Base-by-base conservation (phyloP, 2,113 vertebrate species). In the Callospermophilus lateralis region DNA sequence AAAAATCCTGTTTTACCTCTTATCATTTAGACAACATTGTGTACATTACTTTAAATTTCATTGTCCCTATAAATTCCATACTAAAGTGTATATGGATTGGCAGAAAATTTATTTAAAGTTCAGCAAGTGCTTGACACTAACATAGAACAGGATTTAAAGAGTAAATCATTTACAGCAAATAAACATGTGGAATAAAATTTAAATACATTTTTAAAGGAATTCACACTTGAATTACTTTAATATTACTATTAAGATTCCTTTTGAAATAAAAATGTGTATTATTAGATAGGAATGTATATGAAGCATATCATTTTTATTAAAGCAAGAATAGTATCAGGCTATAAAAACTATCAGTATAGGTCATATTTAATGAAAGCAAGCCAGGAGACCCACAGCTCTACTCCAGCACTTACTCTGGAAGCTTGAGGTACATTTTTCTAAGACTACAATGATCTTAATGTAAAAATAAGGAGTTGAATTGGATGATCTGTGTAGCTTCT, bases 21-120 rank as follows among this genome's bases (percentile, higher is more conserved):
- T 92, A 42, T 53, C 32, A 85, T 84, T 70, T 72, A 53, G 8
- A 19, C 84, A 16, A 61, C 53, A 10, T n/a, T 55, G 1, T n/a
- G 2, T 77, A 77, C 93, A 68, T 87, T 61, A 74, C 34, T 89
- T 93, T 89, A 86, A 39, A 0, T 93, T 89, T 92, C 19, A n/a
- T 61, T 85, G 3, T 77, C 34, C 28, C 15, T 61, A 0, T 39
- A 73, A 79, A 67, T 72, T 84, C 2, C 34, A 45, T 74, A 30
- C 8, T 48, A 85, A 4, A 37, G 32, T 70, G 11, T 51, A 12
- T 73, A 72, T 48, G 37, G 20, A 11, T 55, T 96, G 17, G 17
- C 6, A 95, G 95, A 70, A 78, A 53, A 84, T 45, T 13, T 72
- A 55, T 68, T 3, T 78, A 97, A 94, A 89, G 63, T 37, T 48